Evolutionary conservation across 2,797 vertebrate genomes (phyloP).

Genomic region (Xenentodon cancila): DNA sequence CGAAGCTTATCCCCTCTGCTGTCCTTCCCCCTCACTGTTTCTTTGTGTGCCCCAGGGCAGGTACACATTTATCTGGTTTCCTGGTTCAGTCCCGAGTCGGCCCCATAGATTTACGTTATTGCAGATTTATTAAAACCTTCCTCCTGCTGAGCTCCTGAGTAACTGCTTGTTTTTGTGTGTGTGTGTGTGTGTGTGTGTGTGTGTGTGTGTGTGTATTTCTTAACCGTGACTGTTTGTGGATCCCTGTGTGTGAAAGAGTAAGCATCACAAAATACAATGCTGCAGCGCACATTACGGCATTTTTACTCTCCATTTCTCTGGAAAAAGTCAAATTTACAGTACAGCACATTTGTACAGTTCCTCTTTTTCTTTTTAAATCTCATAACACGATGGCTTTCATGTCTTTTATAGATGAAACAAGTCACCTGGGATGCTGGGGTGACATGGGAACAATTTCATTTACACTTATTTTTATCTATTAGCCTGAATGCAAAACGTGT

Average conservation of each 20-base stretch:
- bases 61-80: conserved; percentile 76
- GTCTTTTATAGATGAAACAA: conserved; percentile 69
- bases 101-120: conserved; percentile 72
- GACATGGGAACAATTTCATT: conserved; percentile 69
- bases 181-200: no score
- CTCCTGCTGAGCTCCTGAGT: conserved; percentile 66
- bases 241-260: background rate
- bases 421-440: conserved; percentile 74
- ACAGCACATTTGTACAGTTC: background rate
- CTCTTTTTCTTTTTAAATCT: conserved; percentile 14
- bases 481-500: conserved; percentile 60
- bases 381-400: conserved; percentile 44
- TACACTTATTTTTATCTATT: conserved; percentile 49
- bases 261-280: conserved; percentile 5
- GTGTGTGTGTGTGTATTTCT: no score
- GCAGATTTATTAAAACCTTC: conserved; percentile 80
- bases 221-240: conserved; percentile 2
- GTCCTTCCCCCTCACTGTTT: conserved; percentile 34
- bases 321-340: no score
- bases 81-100: conserved; percentile 72
- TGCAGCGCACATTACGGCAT: conserved; percentile 21
- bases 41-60: conserved; percentile 64
- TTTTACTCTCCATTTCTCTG: conserved; percentile 5
- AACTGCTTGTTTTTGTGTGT: conserved; percentile 47
- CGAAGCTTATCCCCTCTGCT: background rate